Evolutionary conservation across 2,888 invertebrate genomes (phyloP).

Genomic region (Nemurella pictetii): DNA sequence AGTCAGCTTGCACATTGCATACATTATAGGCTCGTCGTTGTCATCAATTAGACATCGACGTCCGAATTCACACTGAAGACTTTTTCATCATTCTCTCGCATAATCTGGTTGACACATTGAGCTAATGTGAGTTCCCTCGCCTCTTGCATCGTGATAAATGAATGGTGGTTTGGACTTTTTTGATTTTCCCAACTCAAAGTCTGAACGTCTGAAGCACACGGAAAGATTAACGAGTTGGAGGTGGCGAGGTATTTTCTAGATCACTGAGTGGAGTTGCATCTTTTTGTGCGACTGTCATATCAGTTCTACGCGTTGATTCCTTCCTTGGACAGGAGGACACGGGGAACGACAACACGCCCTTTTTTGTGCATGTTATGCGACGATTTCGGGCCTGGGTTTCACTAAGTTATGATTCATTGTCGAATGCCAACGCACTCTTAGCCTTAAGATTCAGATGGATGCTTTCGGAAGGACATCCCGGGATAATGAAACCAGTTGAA

Average conservation of each 20-base stretch:
- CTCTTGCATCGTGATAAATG: slow-evolving; percentile 15
- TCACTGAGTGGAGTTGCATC: background rate
- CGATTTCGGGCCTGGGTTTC: background rate
- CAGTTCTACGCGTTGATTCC: background rate
- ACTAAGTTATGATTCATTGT: background rate
- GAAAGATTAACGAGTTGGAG: slow-evolving; percentile 24
- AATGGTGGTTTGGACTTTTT: slow-evolving; percentile 17
- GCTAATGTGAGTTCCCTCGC: background rate
- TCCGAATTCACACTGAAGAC: background rate
- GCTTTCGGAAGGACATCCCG: too few relatives aligned
- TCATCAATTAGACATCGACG: background rate
- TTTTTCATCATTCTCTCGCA: background rate
- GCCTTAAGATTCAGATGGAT: too few relatives aligned
- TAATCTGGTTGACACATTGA: slow-evolving; percentile 20
- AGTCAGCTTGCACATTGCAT: background rate
- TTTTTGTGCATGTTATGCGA: background rate
- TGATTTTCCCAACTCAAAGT: background rate
- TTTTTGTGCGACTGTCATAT: background rate
- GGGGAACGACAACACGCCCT: background rate
- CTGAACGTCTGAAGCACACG: background rate
- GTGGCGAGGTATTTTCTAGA: background rate
- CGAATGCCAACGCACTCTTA: background rate
- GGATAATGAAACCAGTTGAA: too few relatives aligned
- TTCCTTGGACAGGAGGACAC: background rate
- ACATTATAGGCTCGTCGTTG: background rate